Evolutionary conservation across 2,888 invertebrate species (phyloP), one percentile per base, ranked within the genome.

Genomic region (Drosophila fulvimacula): DNA sequence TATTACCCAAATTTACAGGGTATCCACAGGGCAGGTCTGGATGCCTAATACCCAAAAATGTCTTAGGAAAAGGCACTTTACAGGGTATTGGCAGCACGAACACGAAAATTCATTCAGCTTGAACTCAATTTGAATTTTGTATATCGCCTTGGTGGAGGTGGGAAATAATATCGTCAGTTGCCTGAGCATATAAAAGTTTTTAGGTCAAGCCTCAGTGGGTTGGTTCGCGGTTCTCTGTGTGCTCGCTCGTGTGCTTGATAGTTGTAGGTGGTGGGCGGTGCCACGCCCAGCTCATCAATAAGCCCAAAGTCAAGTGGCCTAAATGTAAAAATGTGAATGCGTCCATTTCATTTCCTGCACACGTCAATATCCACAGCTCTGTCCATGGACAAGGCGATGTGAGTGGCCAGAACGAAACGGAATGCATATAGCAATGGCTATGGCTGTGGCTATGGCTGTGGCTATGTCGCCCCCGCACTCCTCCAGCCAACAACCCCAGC

Each of bases 321-420:
- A 57, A 75, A 74, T 74, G 69, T 67, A 46, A 62, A 70, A 62
- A 48, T 42, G 51, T 48, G 51, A 72, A 75, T 69, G 59, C 17
- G 64, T 67, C 49, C 62, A 68, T 77, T 74, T 57, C 74, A 77
- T 72, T 77, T 78, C 77, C 77, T 61, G 74, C 53, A 51, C 62
- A 73, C 65, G 73, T 73, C 76, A 76, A 70, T 69, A 69, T 34
- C 34, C 38, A 51, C 24, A 48, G 39, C 19, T 41, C 24, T 48
- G n/a, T 3, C 15, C 57, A 17, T 24, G 24, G 17, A 32, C 21
- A 27, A 30, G 55, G 42, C 51, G 65, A 51, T 51, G 55, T 46
- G 51, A 36, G 19, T 41, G 27, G 34, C 34, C 15, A 9, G 21
- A 41, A 10, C 13, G 27, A 53, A 49, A 2, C 17, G 21, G 34